Evolutionary conservation across 2,113 vertebrate genomes (phyloP), one percentile per base, ranked within the genome.

Genomic region (Kryptolebias marmoratus): DNA sequence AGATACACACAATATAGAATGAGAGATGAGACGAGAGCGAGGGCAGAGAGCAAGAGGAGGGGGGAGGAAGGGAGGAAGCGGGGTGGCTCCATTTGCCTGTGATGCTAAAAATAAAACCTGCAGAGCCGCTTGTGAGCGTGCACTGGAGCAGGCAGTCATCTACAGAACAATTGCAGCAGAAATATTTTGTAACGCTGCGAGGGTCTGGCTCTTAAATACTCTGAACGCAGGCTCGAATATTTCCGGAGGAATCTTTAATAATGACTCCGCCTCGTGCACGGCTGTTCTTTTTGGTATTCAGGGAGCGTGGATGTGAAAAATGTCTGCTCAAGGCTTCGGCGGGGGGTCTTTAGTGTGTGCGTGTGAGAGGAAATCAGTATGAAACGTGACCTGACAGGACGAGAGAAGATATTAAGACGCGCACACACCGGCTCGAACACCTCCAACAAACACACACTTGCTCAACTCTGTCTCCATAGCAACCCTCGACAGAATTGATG

Each of bases 61-160:
- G 52, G 44, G 28, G 54, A 30, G 27, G 58, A 54, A 5, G 28
- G 13, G 42, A 22, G 22, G 22, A 22, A 22, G 22, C 22, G 15
- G 67, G 42, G 75, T 67, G 80, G 55, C 74, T 74, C 79, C 74
- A 77, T 89, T 89, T 80, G 85, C 83, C 84, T 82, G 73, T 67
- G 81, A 81, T 87, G 85, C 91, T 92, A 94, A 92, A 94, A 94
- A 93, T 92, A 92, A 92, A 90, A 84, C 84, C 75, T 83, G 79
- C 89, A 86, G 83, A 84, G 89, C 77, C 28, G 83, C 83, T 80
- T 88, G 74, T 71, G 74, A 88, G 81, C 83, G 73, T 81, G 82
- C 90, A 85, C 61, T 30, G 59, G 83, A 88, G 83, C 82, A 69
- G 81, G 85, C 81, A 44, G 82, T 87, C 88, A 89, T 84, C 74